Percentiles rank a stretch among this genome's conserved stretches.
Evolutionary conservation across 2,888 invertebrate genomes (phyloP).

Genomic region (Zygogramma bicolorata): DNA sequence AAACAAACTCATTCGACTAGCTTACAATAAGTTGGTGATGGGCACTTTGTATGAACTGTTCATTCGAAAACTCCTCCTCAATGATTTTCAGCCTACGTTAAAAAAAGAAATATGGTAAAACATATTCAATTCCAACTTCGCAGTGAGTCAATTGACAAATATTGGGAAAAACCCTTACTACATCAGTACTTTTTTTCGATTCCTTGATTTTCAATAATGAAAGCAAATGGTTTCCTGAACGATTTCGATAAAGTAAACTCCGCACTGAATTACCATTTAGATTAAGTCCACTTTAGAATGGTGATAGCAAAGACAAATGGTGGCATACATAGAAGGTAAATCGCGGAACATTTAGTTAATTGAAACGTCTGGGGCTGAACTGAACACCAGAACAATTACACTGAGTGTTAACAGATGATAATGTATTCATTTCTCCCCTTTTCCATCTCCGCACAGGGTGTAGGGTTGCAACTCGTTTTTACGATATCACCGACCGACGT

Average conservation of each 20-base stretch:
- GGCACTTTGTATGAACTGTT: too few relatives aligned
- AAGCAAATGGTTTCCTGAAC: slow-evolving; percentile 28
- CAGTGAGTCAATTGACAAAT: not conserved
- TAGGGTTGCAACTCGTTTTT: not conserved
- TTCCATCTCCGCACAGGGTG: slow-evolving; percentile 19
- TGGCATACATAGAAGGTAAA: slow-evolving; percentile 61
- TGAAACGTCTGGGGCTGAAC: slow-evolving; percentile 67
- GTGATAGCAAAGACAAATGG: slow-evolving; percentile 60
- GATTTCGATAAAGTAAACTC: slow-evolving; percentile 42
- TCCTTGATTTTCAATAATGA: not conserved
- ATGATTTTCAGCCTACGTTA: too few relatives aligned
- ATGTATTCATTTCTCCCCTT: slow-evolving; percentile 65
- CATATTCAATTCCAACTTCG: not conserved
- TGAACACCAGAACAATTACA: slow-evolving; percentile 67
- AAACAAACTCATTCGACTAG: too few relatives aligned
- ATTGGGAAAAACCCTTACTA: not conserved
- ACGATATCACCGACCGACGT: not conserved
- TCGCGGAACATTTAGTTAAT: slow-evolving; percentile 69
- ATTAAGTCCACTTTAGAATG: slow-evolving; percentile 59
- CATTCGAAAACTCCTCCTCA: too few relatives aligned
- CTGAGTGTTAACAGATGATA: slow-evolving; percentile 69
- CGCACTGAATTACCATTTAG: slow-evolving; percentile 61
- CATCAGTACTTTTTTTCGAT: not conserved
- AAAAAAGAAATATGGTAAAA: too few relatives aligned
- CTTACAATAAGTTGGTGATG: too few relatives aligned